These are phyloP conservation scores for Acanthurus leucopareius DNA, from an alignment of 2,797 vertebrate species.

Conservation along the genomic window DNA sequence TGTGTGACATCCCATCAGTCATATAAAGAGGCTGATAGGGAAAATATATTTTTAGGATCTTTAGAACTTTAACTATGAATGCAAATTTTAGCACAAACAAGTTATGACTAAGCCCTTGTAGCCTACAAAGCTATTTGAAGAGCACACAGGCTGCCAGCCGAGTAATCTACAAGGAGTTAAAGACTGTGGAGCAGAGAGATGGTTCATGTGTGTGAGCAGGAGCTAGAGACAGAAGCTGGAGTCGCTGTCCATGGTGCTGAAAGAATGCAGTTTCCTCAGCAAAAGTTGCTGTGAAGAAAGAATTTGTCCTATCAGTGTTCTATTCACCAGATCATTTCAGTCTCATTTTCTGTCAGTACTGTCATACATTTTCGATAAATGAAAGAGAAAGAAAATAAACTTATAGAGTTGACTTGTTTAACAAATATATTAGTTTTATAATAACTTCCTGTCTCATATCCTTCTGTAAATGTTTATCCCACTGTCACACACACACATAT, in stretches of 20 bases:
- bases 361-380: no score
- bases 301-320: not conserved
- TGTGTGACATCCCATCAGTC: not conserved
- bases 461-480: not conserved
- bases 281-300: not conserved
- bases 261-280: not conserved
- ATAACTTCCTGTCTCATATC: not conserved
- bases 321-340: no score
- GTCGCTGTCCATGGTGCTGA: constrained; percentile 69
- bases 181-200: not conserved
- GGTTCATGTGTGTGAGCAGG: not conserved
- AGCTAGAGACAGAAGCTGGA: not conserved
- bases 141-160: no score
- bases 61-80: not conserved
- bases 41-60: not conserved
- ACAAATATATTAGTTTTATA: not conserved
- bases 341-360: no score
- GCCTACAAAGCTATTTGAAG: not conserved
- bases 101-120: not conserved
- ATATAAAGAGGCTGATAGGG: not conserved
- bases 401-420: not conserved
- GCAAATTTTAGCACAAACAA: not conserved
- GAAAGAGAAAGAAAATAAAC: no score
- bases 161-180: not conserved
- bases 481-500: not conserved